phyloP scores from a whole-genome alignment of 1,140 invertebrate genomes.

The Zaprionus africanus region DNA sequence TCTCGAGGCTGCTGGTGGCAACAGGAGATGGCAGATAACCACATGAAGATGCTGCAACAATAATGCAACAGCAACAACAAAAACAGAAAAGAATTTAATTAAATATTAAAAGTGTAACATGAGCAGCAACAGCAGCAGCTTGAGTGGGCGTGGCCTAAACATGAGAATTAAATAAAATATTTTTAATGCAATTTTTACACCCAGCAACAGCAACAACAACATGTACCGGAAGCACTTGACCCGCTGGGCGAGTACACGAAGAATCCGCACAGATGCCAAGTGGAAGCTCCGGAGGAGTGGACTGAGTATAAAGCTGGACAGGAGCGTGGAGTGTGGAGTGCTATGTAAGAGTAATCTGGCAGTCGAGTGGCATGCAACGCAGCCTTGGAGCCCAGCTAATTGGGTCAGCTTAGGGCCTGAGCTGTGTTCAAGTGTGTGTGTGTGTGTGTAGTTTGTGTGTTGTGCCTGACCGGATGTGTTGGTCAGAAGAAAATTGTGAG shows the following conservation, averaged over 20 bases:
- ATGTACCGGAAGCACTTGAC: constrained; percentile 51
- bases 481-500: constrained; percentile 44
- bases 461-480: constrained; percentile 34
- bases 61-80: constrained; percentile 14
- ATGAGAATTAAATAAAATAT: constrained; percentile 76
- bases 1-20: constrained; percentile 6
- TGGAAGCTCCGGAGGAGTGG: constrained; percentile 15
- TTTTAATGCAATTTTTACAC: constrained; percentile 71
- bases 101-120: constrained; percentile 64
- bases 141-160: constrained; percentile 41
- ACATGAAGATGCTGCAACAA: constrained; percentile 35
- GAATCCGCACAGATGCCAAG: constrained; percentile 41
- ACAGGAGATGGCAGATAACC: constrained; percentile 37
- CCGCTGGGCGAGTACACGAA: constrained; percentile 28
- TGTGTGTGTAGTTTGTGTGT: constrained; percentile 10
- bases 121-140: constrained; percentile 39
- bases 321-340: constrained; percentile 15
- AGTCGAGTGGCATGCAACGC: constrained; percentile 42
- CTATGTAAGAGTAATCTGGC: constrained; percentile 47
- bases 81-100: constrained; percentile 54
- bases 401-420: constrained; percentile 46
- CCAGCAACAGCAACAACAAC: constrained; percentile 31
- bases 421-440: background rate
- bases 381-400: constrained; percentile 39
- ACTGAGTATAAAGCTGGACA: background rate